These are phyloP conservation scores for Blera fallax DNA, from an alignment of 2,888 invertebrate genomes.

Conservation along the genomic window DNA sequence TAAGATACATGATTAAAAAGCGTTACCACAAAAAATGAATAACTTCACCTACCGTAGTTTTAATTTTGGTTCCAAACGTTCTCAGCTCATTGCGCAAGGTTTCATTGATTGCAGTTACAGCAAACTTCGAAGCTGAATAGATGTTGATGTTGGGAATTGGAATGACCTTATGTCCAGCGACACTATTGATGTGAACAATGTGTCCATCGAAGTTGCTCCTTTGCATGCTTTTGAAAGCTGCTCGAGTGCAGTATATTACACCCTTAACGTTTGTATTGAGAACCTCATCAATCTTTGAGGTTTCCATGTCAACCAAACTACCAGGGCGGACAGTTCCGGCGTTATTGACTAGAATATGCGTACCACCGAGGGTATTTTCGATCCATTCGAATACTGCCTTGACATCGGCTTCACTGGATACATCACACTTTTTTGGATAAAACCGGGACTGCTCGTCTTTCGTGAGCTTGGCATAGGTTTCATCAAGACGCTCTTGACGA, in stretches of 20 bases:
- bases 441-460: constrained; percentile 74
- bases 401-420: constrained; percentile 83
- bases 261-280: constrained; percentile 83
- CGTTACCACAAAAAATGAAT: constrained; percentile 40
- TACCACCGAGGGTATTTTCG: constrained; percentile 83
- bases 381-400: constrained; percentile 83
- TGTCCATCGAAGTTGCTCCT: constrained; percentile 78
- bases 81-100: constrained; percentile 79
- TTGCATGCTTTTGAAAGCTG: constrained; percentile 83
- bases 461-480: constrained; percentile 74
- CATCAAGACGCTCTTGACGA: constrained; percentile 76
- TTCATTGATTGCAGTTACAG: constrained; percentile 79
- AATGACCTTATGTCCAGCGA: constrained; percentile 77
- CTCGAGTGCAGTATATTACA: constrained; percentile 82
- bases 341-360: constrained; percentile 85
- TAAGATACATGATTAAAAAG: neutral
- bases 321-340: constrained; percentile 82
- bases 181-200: constrained; percentile 78
- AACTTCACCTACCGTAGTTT: constrained; percentile 40
- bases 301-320: constrained; percentile 76
- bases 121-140: constrained; percentile 79
- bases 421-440: constrained; percentile 80
- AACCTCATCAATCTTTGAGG: constrained; percentile 75
- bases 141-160: constrained; percentile 75
- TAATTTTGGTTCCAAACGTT: constrained; percentile 77